Conservation (phyloP, 1,140 invertebrate species). For the Eumeta japonica region DNA sequence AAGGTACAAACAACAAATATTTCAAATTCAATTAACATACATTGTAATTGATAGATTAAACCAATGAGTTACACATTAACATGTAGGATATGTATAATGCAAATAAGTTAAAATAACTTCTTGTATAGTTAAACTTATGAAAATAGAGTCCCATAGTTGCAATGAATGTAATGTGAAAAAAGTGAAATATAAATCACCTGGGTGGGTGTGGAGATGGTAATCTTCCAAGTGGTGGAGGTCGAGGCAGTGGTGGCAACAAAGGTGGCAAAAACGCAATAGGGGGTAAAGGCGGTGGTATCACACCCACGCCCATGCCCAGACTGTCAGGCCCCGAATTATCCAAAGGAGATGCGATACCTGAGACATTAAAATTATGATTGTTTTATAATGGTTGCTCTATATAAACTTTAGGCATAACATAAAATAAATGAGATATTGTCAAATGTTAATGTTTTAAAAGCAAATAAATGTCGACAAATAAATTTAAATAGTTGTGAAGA, state of each 20-base stretch:
- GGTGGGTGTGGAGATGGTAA: conserved; percentile 41
- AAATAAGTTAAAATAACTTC: too few relatives aligned
- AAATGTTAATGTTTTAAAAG: background rate
- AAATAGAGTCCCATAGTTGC: too few relatives aligned
- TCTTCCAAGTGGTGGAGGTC: conserved; percentile 43
- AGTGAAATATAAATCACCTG: conserved; percentile 14
- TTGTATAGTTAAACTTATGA: too few relatives aligned
- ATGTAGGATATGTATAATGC: too few relatives aligned
- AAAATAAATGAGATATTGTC: background rate
- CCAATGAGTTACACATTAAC: too few relatives aligned
- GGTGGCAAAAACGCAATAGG: conserved; percentile 36
- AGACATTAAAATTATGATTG: too few relatives aligned
- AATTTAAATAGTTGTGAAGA: too few relatives aligned
- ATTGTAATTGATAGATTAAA: too few relatives aligned
- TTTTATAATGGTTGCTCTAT: background rate
- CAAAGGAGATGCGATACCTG: conserved; percentile 43
- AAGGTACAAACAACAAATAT: too few relatives aligned
- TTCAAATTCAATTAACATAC: too few relatives aligned
- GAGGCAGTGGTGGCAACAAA: conserved; percentile 36
- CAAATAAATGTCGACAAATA: too few relatives aligned
- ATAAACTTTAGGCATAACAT: background rate
- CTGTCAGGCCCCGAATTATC: too few relatives aligned
- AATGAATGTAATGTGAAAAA: background rate
- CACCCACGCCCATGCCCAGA: conserved; percentile 9
- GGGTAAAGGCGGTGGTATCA: conserved; percentile 26